A percentile compares a stretch with the other conserved stretches of the same genome.
Evolutionary conservation across 2,797 vertebrate species (phyloP).

Genomic region (Orientallactaga sibirica): DNA sequence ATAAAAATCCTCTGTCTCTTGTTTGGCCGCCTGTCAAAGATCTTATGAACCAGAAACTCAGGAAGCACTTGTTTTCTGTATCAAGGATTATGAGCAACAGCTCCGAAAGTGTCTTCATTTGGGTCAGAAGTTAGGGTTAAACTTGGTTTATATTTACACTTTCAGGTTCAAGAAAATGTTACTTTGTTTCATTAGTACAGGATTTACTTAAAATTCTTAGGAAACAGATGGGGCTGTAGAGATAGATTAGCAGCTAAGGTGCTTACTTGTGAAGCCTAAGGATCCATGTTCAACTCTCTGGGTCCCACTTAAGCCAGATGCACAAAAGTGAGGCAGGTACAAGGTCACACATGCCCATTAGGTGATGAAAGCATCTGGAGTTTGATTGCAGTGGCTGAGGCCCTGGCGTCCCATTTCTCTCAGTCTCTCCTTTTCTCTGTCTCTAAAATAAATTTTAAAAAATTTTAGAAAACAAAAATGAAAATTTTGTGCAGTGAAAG

Average conservation of each 20-base stretch:
- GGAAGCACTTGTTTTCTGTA: neutral
- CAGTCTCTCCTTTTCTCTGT: too few species aligned
- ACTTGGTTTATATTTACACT: neutral
- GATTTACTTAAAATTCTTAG: neutral
- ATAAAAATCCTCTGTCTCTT: neutral
- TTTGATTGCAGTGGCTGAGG: too few species aligned
- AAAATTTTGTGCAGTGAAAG: neutral
- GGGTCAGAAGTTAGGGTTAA: too few species aligned
- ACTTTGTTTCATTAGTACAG: neutral
- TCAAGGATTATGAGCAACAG: neutral
- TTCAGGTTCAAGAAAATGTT: neutral
- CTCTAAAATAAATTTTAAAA: too few species aligned
- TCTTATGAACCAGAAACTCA: neutral
- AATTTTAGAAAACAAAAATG: neutral
- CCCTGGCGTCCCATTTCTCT: too few species aligned
- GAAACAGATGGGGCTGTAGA: neutral
- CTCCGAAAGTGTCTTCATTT: neutral
- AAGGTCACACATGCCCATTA: too few species aligned
- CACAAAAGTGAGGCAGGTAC: too few species aligned
- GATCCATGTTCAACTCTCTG: too few species aligned
- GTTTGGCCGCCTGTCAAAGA: neutral
- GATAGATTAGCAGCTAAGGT: too few species aligned
- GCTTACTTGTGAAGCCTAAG: too few species aligned
- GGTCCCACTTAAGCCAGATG: too few species aligned
- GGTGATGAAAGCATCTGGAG: too few species aligned